Base-by-base conservation (phyloP, 2,113 vertebrate species). In the Corythornis vintsioides region DNA sequence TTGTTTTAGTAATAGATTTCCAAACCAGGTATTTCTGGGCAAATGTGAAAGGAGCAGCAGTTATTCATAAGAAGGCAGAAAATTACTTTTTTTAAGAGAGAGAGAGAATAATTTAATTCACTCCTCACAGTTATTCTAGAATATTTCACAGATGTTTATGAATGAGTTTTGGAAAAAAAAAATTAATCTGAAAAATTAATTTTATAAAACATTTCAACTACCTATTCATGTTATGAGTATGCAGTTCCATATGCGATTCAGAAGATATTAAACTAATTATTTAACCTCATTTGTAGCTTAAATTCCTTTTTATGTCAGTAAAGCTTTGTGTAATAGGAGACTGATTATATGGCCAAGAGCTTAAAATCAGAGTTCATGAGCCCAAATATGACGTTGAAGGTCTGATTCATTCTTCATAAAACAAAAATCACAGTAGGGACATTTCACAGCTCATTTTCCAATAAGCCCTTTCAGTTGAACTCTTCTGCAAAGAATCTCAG, bases 371-470 rank as follows among this genome's bases (percentile, higher is more conserved):
- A 72, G 28, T 66, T 99, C 98, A 63, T 99, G 99, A 43, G 99
- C 99, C 99, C 99, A 99, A 78, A 99, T 99, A 91, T 99, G 99
- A 86, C 99, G 98, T 94, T 99, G 99, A 81, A 99, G 98, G 66
- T 99, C 99, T 25, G 98, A 98, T 88, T 99, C 99, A 28, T 99
- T 99, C 97, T 99, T 99, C 93, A 99, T 98, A 96, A 99, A 99
- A 94, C 98, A 99, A 92, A 98, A 98, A 91, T 99, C 99, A 86
- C 99, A 99, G 84, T 99, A 99, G 2, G 99, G 99, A 86, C 99
- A 99, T 95, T 99, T 99, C 93, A 98, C 98, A 67, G 98, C 98
- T 72, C 99, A 97, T 95, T 99, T 99, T 74, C 98, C 98, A 92
- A 99, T 99, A 48, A 98, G 96, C n/a, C 98, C 98, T 97, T 99